Conservation (phyloP, 2,888 invertebrate genomes). For the Philereme transversata region DNA sequence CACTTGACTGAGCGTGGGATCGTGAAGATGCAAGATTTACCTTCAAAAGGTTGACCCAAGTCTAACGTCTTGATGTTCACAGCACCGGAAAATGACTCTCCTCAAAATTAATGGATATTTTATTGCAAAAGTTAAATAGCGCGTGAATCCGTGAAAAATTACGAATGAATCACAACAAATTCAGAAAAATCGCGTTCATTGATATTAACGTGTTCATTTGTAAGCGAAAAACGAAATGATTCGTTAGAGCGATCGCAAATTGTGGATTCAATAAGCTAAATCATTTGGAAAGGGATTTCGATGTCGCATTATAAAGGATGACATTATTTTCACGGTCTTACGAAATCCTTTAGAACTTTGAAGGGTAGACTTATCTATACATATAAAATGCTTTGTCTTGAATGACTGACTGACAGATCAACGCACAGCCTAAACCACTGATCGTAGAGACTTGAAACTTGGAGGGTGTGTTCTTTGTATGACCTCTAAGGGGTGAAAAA, state of each 20-base stretch:
- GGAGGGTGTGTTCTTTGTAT: too few species aligned
- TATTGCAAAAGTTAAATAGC: constrained; percentile 79
- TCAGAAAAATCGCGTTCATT: constrained; percentile 47
- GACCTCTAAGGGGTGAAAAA: too few species aligned
- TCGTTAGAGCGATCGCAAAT: constrained; percentile 40
- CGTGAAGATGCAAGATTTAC: constrained; percentile 53
- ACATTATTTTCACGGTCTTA: constrained; percentile 27
- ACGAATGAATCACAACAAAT: constrained; percentile 18
- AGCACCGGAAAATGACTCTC: constrained; percentile 76
- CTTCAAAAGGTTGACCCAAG: constrained; percentile 56
- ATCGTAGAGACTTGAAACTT: too few species aligned
- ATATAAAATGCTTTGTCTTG: too few species aligned
- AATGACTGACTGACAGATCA: too few species aligned
- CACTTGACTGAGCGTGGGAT: constrained; percentile 33
- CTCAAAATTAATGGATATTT: constrained; percentile 80
- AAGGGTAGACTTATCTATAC: too few species aligned
- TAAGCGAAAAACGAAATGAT: constrained; percentile 40
- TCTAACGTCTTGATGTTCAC: constrained; percentile 65
- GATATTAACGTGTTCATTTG: constrained; percentile 47
- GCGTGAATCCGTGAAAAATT: constrained; percentile 68
- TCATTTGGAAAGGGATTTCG: constrained; percentile 41
- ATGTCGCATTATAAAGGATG: constrained; percentile 35
- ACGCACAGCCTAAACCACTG: too few species aligned
- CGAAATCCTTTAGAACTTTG: background rate
- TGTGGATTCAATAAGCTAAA: constrained; percentile 41